These are phyloP conservation scores for Copidosoma aretas DNA, from an alignment of 2,888 invertebrate genomes.

Conservation along the genomic window DNA sequence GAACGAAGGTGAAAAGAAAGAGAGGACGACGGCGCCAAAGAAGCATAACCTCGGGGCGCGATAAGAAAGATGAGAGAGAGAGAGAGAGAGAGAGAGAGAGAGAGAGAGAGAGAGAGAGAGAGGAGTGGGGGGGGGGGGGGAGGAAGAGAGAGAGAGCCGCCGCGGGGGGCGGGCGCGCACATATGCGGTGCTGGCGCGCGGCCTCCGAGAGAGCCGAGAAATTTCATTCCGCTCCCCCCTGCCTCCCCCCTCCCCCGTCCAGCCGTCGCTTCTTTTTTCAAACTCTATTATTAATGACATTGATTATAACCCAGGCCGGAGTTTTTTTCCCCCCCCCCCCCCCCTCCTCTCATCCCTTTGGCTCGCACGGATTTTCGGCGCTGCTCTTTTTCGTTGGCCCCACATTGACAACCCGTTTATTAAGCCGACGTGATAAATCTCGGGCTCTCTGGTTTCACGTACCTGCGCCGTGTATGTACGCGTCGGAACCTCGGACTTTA, in stretches of 20 bases:
- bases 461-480: no score
- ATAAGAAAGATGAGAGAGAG: no score
- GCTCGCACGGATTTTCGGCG: constrained; percentile 2
- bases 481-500: no score
- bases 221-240: constrained; percentile 17
- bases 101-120: neutral
- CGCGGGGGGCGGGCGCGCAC: constrained; percentile 20
- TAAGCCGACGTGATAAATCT: constrained; percentile 32
- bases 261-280: neutral
- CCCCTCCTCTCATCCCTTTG: no score
- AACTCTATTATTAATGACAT: constrained; percentile 30
- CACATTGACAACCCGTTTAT: constrained; percentile 43
- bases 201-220: constrained; percentile 8
- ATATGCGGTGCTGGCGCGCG: constrained; percentile 31
- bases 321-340: constrained; percentile 20
- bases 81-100: constrained; percentile 1
- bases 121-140: constrained; percentile 3
- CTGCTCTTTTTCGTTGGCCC: neutral
- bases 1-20: constrained; percentile 40
- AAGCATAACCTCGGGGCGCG: neutral
- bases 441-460: neutral
- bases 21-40: neutral
- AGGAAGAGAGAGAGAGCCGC: constrained; percentile 9
- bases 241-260: neutral
- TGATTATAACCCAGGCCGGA: constrained; percentile 18